Evolutionary conservation across 2,113 vertebrate species (phyloP), one percentile per base, ranked within the genome.

Genomic region (Himantopus leucocephalus): DNA sequence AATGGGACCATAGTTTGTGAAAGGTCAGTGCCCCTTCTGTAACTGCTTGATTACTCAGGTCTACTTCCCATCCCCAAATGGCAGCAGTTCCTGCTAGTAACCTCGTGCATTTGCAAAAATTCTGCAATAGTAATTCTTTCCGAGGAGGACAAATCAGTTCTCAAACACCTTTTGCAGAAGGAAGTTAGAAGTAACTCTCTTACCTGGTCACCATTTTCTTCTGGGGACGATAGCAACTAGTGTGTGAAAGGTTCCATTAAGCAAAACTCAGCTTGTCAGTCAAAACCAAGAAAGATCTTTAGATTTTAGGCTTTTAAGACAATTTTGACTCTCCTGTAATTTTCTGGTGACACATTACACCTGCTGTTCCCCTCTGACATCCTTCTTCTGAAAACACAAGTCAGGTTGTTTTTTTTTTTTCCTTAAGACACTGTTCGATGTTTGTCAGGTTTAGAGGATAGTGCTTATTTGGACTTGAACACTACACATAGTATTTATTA

Each of bases 81-180:
- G 53, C 78, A 68, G 6, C 10, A 47, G 55, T 7, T 75, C 43
- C 59, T 58, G 35, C 50, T 50, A 20, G 26, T 10, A 67, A 52
- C 39, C 71, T 39, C 34, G 5, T 15, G 5, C 0, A 0, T 27
- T 32, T 2, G 1, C 17, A 43, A 68, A 53, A 67, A 16, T 34
- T 53, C 53, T 70, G 39, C 39, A 14, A 16, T 2, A 60, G 29
- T 22, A 41, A 48, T 12, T 56, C 21, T 77, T 63, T 63, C 32
- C 14, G n/a, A 70, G 63, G 53, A 52, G 24, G 16, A 48, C 32
- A n/a, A 30, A 24, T 21, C 29, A n/a, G 55, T 41, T 71, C 68
- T 66, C 56, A 71, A 41, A 32, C 11, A 32, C 15, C 64, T 63
- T 41, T 26, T 35, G 48, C n/a, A 35, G 32, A 77, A 77, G 26